phyloP scores from a whole-genome alignment of 2,113 vertebrate genomes.

The Crotophaga sulcirostris region DNA sequence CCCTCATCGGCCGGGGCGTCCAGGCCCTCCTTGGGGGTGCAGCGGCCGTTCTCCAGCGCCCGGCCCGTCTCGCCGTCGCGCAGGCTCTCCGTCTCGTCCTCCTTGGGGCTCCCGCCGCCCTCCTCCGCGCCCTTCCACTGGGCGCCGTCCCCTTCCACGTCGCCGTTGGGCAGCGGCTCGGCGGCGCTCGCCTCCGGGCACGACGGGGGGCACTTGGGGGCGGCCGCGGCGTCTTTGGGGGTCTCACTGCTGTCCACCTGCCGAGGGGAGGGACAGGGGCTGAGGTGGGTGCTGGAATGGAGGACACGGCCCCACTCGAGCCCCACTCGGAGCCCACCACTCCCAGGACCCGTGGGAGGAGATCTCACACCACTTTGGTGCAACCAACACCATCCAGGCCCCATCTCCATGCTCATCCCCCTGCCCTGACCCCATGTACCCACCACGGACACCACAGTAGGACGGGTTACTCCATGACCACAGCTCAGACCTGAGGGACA shows the following conservation, averaged over 20 bases:
- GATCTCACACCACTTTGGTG: background rate
- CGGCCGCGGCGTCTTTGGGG: constrained; percentile 76
- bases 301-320: fast-evolving
- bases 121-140: constrained; percentile 76
- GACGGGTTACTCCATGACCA: background rate
- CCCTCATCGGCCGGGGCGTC: constrained; percentile 81
- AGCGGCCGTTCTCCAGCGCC: constrained; percentile 87
- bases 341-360: background rate
- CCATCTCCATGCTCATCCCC: background rate
- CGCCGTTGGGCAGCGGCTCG: constrained; percentile 87
- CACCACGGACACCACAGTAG: fast-evolving
- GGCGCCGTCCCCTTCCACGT: constrained; percentile 77
- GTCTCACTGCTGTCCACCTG: constrained; percentile 85
- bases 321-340: background rate
- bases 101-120: constrained; percentile 70
- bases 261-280: background rate
- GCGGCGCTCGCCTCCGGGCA: constrained; percentile 76
- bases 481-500: background rate
- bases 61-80: constrained; percentile 72
- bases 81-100: constrained; percentile 71
- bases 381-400: fast-evolving
- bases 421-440: background rate
- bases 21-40: constrained; percentile 76
- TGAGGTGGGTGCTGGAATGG: fast-evolving
- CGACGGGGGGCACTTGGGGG: constrained; percentile 78